Evolutionary conservation across 2,888 invertebrate genomes (phyloP).

Genomic region (Calameuta idolon): DNA sequence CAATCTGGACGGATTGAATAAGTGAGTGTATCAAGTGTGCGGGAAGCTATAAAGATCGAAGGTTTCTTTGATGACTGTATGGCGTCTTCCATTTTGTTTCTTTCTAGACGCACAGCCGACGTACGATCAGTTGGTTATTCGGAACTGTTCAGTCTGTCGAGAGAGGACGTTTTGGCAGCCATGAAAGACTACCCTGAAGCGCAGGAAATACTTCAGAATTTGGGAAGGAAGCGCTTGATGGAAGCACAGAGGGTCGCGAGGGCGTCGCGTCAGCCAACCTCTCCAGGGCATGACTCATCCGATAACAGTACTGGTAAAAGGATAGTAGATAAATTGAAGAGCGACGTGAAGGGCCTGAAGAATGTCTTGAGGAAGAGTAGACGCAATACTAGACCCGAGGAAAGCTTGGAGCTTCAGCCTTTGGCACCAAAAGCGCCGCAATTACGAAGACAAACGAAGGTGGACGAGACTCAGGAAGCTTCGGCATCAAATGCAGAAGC

Average conservation of each 20-base stretch:
- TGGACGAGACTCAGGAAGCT: conserved; percentile 62
- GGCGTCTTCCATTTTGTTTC: neutral
- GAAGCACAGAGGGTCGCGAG: conserved; percentile 73
- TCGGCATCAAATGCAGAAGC: conserved; percentile 68
- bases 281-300: conserved; percentile 73
- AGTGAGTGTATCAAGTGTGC: conserved; percentile 71
- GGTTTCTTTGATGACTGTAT: neutral
- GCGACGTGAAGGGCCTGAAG: conserved; percentile 82
- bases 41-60: neutral
- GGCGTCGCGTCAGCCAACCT: conserved; percentile 75
- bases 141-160: conserved; percentile 91
- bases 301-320: conserved; percentile 79
- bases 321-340: conserved; percentile 85
- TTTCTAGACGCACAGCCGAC: conserved; percentile 89
- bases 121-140: conserved; percentile 96
- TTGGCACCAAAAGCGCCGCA: conserved; percentile 66
- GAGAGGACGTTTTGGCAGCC: conserved; percentile 93
- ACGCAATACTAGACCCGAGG: conserved; percentile 68
- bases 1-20: conserved; percentile 94
- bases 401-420: conserved; percentile 78
- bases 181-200: conserved; percentile 99
- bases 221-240: conserved; percentile 87
- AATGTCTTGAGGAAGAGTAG: conserved; percentile 72
- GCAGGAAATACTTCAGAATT: conserved; percentile 90
- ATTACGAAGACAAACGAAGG: conserved; percentile 66